phyloP scores from a whole-genome alignment of 1,140 invertebrate species.

The Bombus haemorrhoidalis region DNA sequence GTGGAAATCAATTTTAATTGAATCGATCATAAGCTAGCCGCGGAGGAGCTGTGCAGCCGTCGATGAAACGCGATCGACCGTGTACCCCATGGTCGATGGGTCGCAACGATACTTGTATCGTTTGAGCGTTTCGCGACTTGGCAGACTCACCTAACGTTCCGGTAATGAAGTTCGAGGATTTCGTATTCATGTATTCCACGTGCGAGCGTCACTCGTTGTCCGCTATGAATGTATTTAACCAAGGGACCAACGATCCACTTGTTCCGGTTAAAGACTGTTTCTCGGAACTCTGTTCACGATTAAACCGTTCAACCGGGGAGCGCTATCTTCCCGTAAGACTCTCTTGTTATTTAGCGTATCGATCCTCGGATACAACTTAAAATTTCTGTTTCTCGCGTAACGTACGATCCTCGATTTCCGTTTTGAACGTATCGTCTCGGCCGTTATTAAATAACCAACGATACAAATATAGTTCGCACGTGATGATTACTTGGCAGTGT shows the following conservation, averaged over 20 bases:
- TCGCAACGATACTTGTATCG: no score
- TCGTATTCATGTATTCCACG: conserved; percentile 49
- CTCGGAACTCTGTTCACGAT: background rate
- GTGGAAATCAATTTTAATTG: conserved; percentile 66
- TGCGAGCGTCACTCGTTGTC: conserved; percentile 6
- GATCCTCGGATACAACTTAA: no score
- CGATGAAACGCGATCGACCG: background rate
- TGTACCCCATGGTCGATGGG: background rate
- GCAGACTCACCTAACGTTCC: background rate
- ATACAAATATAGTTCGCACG: no score
- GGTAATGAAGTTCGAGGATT: conserved; percentile 34
- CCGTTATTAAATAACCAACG: no score
- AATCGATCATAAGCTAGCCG: conserved; percentile 49
- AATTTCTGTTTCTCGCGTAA: no score
- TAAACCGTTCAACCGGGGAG: background rate
- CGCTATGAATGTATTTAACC: conserved; percentile 4
- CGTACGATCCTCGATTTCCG: no score
- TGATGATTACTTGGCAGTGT: no score
- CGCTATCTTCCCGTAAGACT: no score
- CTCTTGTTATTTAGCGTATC: no score
- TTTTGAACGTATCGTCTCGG: no score
- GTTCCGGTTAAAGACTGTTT: conserved; percentile 1
- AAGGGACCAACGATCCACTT: conserved; percentile 46
- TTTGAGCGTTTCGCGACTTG: background rate
- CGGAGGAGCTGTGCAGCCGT: background rate